Base-by-base conservation (phyloP, 2,888 invertebrate genomes). In the Phalera bucephala region DNA sequence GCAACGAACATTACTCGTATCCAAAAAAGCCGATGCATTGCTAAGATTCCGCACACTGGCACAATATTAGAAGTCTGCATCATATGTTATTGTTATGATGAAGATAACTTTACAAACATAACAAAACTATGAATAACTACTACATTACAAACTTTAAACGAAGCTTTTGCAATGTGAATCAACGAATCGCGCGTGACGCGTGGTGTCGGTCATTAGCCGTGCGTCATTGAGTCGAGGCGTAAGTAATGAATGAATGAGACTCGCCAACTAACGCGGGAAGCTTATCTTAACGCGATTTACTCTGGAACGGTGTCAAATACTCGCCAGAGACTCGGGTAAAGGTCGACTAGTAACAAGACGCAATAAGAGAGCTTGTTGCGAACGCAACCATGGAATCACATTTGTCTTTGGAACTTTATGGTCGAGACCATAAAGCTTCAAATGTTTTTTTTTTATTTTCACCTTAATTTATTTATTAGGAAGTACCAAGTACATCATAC, bases 201-300 rank as follows among this genome's bases (percentile, higher is more conserved):
- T 21, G 55, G 45, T 33, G 40, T 6, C 44, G 40, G 52, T 52
- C 55, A 52, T 59, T 59, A 55, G 45, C 20, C 31, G 33, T 31
- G 48, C 61, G 60, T 51, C 51, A 55, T 28, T 7, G 25, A 29
- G 8, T 26, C 25, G 37, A 31, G 10, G 33, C 37, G 32, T 28
- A 41, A 29, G 32, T 44, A 47, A 43, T 60, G 65, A 63, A 65
- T 56, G 54, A 17, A 17, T 17, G 45, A 45, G 44, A 40, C 46
- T 35, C 37, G 44, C 48, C 52, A 59, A 50, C 40, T 34, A 33
- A 39, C 33, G 30, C 40, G 30, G 34, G 26, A 22, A 36, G 34
- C 41, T 59, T 47, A 48, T 49, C 44, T 56, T 36, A 31, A 27
- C 15, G 34, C 27, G 29, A 48, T 51, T 48, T 38, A 21, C 33